These are phyloP conservation scores for Physocephala rufipes DNA, from an alignment of 2,888 invertebrate species.

Conservation along the genomic window DNA sequence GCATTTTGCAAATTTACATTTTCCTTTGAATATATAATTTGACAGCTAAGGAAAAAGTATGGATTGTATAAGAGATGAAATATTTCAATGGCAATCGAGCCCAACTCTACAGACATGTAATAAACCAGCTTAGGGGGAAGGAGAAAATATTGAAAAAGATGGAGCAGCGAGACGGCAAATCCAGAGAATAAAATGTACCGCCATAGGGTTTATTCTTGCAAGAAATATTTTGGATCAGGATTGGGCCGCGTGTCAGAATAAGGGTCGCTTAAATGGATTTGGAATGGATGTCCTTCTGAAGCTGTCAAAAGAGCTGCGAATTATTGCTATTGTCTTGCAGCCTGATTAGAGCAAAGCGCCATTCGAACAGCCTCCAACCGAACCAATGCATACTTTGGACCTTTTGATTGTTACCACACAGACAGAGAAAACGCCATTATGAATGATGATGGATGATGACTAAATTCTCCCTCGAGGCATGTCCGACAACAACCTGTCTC, in stretches of 20 bases:
- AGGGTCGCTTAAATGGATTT: neutral
- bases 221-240: slow-evolving; percentile 3
- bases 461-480: neutral
- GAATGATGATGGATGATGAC: neutral
- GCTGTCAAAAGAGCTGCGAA: slow-evolving; percentile 32
- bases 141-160: neutral
- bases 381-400: too few relatives aligned
- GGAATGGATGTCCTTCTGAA: slow-evolving; percentile 21
- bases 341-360: neutral
- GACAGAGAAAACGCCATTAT: neutral
- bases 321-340: slow-evolving; percentile 29
- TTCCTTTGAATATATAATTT: slow-evolving; percentile 32
- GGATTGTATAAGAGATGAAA: slow-evolving; percentile 19
- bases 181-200: neutral
- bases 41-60: slow-evolving; percentile 29
- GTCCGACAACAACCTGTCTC: too few relatives aligned
- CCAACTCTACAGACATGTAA: slow-evolving; percentile 7
- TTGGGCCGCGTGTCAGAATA: neutral
- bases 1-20: slow-evolving; percentile 28
- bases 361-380: too few relatives aligned
- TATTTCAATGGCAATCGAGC: slow-evolving; percentile 18
- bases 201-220: slow-evolving; percentile 16
- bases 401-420: neutral
- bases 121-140: slow-evolving; percentile 5
- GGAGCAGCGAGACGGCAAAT: neutral